These are phyloP conservation scores for Ormyrus nitidulus DNA, from an alignment of 2,888 invertebrate species.

Conservation along the genomic window DNA sequence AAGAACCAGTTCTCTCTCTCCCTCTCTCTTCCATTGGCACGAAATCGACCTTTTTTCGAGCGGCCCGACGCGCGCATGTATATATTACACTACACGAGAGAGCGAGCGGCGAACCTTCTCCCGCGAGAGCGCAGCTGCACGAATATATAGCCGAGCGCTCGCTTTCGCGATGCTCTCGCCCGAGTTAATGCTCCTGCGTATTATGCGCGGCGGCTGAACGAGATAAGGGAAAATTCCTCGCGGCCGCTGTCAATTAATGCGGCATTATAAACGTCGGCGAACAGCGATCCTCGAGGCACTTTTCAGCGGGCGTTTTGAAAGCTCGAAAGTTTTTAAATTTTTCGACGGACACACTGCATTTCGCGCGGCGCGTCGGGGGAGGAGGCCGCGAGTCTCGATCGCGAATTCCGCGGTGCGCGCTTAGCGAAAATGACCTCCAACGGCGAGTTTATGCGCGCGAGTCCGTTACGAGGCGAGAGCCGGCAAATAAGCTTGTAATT, in stretches of 20 bases:
- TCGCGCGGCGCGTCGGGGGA: neutral
- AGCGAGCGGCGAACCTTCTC: neutral
- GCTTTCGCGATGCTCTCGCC: neutral
- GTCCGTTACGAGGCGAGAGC: neutral
- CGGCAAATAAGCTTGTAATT: constrained; percentile 28
- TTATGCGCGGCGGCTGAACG: too few relatives aligned
- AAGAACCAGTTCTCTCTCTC: constrained; percentile 26
- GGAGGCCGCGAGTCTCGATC: neutral
- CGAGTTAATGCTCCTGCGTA: neutral
- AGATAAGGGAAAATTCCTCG: too few relatives aligned
- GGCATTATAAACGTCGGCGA: too few relatives aligned
- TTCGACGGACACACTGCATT: neutral
- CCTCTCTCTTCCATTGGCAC: constrained; percentile 2
- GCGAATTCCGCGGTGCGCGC: too few relatives aligned
- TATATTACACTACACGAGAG: neutral
- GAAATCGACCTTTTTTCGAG: constrained; percentile 24
- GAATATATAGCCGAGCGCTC: neutral
- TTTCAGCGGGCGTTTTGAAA: too few relatives aligned
- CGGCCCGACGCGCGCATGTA: neutral
- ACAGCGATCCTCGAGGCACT: too few relatives aligned
- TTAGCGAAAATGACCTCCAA: neutral
- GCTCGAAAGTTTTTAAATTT: too few relatives aligned
- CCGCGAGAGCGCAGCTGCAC: neutral
- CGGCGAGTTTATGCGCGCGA: constrained; percentile 8
- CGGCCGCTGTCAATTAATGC: too few relatives aligned